Base-by-base conservation (phyloP, 1,140 invertebrate species). In the Drosophila erecta region DNA sequence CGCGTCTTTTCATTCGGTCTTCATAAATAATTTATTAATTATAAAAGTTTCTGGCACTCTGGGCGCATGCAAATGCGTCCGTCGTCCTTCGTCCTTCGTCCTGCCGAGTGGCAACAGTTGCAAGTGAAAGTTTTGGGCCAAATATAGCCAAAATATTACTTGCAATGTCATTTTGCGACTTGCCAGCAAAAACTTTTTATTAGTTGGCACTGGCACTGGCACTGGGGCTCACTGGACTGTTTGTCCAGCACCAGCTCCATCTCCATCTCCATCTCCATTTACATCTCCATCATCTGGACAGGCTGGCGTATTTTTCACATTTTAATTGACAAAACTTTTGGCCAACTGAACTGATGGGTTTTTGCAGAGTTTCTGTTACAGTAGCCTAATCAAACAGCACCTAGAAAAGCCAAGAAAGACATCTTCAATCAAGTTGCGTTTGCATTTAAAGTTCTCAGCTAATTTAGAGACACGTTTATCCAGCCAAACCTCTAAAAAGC, bases 11-110 rank as follows among this genome's bases (percentile, higher is more conserved):
- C 83, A 87, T 71, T 86, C 80, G 75, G 69, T 70, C 83, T 87
- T 89, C 79, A 87, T 87, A 87, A 87, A 87, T 87, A 87, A 87
- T 87, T 87, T 87, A 87, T 87, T 87, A 87, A 87, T 87, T 87
- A 87, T 86, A 87, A 87, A 87, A 87, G 83, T 87, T 87, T 87
- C 51, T 65, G 73, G 58, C 76, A 87, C 79, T 89, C 79, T 55
- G 70, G 76, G 62, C 71, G 76, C 71, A 87, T 83, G 84, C 83
- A 87, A 86, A 86, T 87, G 57, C 22, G 8, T 35, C 27, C 35
- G 7, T 30, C 3, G 2, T 30, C 20, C 20, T 27, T 17, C 17
- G 17, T 44, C 24, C 22, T 38, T 47, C 57, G 4, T 30, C 15
- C 20, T 27, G n/a, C 12, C n/a, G 61, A 46, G 47, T 59, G 81